A percentile compares a stretch with the other conserved stretches of the same genome.
These are phyloP conservation scores for Melangyna quadrimaculata DNA, from an alignment of 2,888 invertebrate genomes.

Conservation along the genomic window DNA sequence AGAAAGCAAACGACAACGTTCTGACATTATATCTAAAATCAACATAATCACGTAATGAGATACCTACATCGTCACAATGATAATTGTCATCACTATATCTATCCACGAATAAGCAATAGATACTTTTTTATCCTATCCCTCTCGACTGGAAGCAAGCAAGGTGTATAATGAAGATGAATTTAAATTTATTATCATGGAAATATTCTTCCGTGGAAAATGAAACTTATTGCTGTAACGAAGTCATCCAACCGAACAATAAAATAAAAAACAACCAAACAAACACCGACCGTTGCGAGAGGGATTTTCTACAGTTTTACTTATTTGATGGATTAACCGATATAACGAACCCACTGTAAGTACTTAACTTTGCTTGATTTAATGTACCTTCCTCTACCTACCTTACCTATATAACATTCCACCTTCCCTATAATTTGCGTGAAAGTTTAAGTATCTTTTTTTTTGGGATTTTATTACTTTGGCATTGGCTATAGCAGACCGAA, in stretches of 20 bases:
- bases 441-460: slow-evolving; percentile 36
- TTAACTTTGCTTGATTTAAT: not conserved
- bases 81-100: slow-evolving; percentile 41
- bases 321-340: slow-evolving; percentile 46
- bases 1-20: slow-evolving; percentile 53
- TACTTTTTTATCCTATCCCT: not conserved
- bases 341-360: slow-evolving; percentile 21
- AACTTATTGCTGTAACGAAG: slow-evolving; percentile 12
- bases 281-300: slow-evolving; percentile 32
- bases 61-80: slow-evolving; percentile 51
- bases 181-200: slow-evolving; percentile 18
- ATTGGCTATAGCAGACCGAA: not conserved
- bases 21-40: not conserved
- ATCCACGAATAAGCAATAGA: not conserved
- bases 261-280: not conserved
- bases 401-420: not conserved
- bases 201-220: slow-evolving; percentile 26
- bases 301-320: slow-evolving; percentile 34
- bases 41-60: slow-evolving; percentile 53
- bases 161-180: slow-evolving; percentile 25
- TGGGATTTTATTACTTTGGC: slow-evolving; percentile 7
- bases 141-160: slow-evolving; percentile 46
- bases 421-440: slow-evolving; percentile 16
- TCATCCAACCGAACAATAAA: not conserved
- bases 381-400: not conserved